These are phyloP conservation scores for Condylura cristata DNA, from an alignment of 2,113 vertebrate species.

Conservation along the genomic window DNA sequence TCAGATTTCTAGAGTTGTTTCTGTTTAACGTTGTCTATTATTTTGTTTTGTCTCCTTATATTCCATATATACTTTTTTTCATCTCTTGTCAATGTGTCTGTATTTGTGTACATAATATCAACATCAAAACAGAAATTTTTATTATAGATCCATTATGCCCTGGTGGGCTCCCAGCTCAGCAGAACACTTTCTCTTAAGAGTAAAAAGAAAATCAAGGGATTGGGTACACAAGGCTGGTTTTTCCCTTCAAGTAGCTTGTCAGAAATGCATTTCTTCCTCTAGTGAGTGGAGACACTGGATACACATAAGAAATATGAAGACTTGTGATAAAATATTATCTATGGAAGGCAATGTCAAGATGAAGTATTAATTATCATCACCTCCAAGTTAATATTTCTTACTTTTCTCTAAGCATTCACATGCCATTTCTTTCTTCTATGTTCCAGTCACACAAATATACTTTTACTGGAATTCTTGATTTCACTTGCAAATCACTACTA, in stretches of 20 bases:
- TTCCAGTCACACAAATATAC: rapidly evolving
- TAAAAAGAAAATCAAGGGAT: not conserved
- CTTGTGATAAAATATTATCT: not conserved
- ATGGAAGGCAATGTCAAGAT: not conserved
- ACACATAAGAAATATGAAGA: not conserved
- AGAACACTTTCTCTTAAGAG: not conserved
- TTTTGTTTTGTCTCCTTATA: too few species aligned
- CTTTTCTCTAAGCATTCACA: not conserved
- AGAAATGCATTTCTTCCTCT: not conserved
- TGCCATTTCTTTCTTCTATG: rapidly evolving
- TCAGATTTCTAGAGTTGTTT: too few species aligned
- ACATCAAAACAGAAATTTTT: not conserved
- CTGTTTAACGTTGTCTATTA: too few species aligned
- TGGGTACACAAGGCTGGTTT: not conserved
- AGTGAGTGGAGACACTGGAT: not conserved
- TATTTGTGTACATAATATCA: not conserved
- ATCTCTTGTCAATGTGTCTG: too few species aligned
- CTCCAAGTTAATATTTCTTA: not conserved
- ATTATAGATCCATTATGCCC: not conserved
- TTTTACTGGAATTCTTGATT: not conserved
- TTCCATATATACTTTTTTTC: not conserved
- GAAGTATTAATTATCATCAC: not conserved
- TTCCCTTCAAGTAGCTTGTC: not conserved
- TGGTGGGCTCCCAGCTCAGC: too few species aligned
- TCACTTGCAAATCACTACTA: too few species aligned